Base-by-base conservation (phyloP, 1,140 invertebrate species). In the Plutomurus gul region DNA sequence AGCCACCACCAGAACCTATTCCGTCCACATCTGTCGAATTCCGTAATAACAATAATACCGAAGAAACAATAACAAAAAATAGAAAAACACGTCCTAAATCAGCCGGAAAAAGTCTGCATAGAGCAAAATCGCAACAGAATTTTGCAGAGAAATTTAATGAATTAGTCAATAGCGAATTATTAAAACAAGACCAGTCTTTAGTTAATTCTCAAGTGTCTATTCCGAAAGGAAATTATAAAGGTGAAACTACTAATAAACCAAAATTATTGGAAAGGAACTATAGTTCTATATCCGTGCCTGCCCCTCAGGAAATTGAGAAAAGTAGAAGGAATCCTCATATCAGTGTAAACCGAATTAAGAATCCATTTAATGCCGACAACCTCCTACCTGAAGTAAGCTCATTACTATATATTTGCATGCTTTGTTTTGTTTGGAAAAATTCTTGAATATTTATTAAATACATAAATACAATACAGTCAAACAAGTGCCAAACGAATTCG, bases 401-500 rank as follows among this genome's bases (percentile, higher is more conserved):
- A 30, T 27, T 30, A 25, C 22, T 7, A 30, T 25, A 27, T 25
- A 30, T n/a, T n/a, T n/a, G n/a, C n/a, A n/a, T n/a, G n/a, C n/a
- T n/a, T n/a, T n/a, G n/a, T n/a, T n/a, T n/a, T n/a, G n/a, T n/a
- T n/a, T n/a, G n/a, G n/a, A n/a, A 25, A 60, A 60, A 60, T 60
- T 33, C 27, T 30, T 2, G 33, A 22, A 22, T 16, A 20, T 30
- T 60, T 60, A 30, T 60, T 60, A n/a, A 30, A 60, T 60, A 60
- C 27, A 60, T 60, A 60, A 60, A 16, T n/a, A 60, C 22, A 60
- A 60, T n/a, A n/a, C n/a, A n/a, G n/a, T n/a, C n/a, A n/a, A n/a
- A n/a, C n/a, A n/a, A n/a, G n/a, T n/a, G n/a, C n/a, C n/a, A n/a
- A n/a, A n/a, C n/a, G n/a, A n/a, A n/a, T n/a, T n/a, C n/a, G n/a